Percentiles rank a stretch among this genome's conserved stretches.
Conservation (phyloP, 2,888 invertebrate genomes). For the Sarcophaga carnaria region DNA sequence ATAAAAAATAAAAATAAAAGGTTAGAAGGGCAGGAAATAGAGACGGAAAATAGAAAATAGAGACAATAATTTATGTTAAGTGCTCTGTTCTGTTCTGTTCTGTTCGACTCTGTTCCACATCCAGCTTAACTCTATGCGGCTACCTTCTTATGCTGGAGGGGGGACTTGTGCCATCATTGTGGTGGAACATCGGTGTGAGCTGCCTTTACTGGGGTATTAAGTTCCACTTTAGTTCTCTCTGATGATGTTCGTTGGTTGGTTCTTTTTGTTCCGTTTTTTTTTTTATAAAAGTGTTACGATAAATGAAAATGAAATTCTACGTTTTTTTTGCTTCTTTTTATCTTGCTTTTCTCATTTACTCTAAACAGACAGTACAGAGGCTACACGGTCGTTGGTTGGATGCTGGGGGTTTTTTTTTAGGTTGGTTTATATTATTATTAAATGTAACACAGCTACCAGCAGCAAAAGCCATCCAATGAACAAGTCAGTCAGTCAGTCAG, state of each 20-base stretch:
- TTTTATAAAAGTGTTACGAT: conserved; percentile 58
- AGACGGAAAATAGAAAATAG: conserved; percentile 21
- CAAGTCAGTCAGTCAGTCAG: neutral
- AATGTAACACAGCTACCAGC: neutral
- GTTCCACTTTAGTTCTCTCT: conserved; percentile 33
- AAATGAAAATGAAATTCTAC: conserved; percentile 61
- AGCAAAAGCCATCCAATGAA: neutral
- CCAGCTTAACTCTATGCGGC: conserved; percentile 8
- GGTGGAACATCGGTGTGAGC: neutral
- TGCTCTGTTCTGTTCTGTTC: conserved; percentile 44
- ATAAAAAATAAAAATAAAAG: conserved; percentile 21
- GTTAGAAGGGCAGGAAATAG: neutral
- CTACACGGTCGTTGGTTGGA: conserved; percentile 23
- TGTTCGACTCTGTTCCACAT: neutral
- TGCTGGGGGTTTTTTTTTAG: conserved; percentile 1
- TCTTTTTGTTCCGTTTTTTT: neutral
- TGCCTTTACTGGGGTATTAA: conserved; percentile 36
- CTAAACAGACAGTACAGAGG: neutral
- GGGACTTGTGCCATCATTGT: no score
- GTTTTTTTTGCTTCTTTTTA: neutral
- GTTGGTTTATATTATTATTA: no score
- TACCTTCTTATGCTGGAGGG: neutral
- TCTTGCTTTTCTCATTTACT: conserved; percentile 33
- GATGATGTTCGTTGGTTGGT: neutral
- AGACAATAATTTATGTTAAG: conserved; percentile 65